These are phyloP conservation scores for Xiphorhynchus elegans DNA, from an alignment of 2,113 vertebrate species.

Conservation along the genomic window DNA sequence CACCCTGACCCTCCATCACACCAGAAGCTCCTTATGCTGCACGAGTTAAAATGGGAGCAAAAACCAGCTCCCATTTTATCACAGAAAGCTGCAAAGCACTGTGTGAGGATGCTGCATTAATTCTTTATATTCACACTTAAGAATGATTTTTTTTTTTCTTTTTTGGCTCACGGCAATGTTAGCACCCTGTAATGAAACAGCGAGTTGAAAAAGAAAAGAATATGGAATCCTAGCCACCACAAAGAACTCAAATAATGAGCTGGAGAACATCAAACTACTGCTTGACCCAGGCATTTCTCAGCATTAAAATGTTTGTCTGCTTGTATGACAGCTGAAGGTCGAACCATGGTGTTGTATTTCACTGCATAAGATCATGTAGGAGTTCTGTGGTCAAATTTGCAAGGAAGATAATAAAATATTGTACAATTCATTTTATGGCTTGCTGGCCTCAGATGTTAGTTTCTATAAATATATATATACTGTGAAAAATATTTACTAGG, in stretches of 20 bases:
- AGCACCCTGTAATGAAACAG: neutral
- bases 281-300: neutral
- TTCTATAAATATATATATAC: constrained; percentile 20
- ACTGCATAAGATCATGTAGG: neutral
- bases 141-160: neutral
- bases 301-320: neutral
- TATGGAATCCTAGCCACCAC: neutral
- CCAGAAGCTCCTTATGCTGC: neutral
- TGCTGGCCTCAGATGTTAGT: neutral
- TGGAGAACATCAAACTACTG: neutral
- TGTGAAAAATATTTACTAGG: constrained; percentile 1
- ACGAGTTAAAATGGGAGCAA: neutral
- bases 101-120: neutral
- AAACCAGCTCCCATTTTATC: constrained; percentile 6
- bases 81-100: neutral
- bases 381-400: neutral
- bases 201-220: neutral
- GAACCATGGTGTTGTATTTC: neutral
- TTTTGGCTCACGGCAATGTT: neutral
- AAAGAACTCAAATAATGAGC: neutral
- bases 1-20: neutral
- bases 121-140: constrained; percentile 21
- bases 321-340: neutral
- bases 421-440: neutral
- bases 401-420: neutral